Conservation (phyloP, 2,888 invertebrate genomes). For the Sylvicola fuscatus region DNA sequence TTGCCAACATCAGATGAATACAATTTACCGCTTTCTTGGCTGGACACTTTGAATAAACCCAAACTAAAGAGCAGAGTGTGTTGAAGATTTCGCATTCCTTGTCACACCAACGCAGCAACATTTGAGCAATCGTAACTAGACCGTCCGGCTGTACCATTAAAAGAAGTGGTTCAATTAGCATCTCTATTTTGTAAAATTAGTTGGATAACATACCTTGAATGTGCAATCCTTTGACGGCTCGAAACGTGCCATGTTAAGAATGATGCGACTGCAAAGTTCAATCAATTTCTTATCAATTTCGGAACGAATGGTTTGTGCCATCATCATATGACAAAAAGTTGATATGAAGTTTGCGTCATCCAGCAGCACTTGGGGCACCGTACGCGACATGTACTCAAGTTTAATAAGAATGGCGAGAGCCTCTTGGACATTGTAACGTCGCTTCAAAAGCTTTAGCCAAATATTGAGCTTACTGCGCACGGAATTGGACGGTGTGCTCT, state of each 20-base stretch:
- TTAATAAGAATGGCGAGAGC: conserved; percentile 15
- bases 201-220: conserved; percentile 29
- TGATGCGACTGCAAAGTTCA: conserved; percentile 27
- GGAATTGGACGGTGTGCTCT: conserved; percentile 13
- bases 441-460: conserved; percentile 18
- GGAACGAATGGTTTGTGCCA: conserved; percentile 26
- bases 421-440: conserved; percentile 17
- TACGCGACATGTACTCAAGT: conserved; percentile 20
- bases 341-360: conserved; percentile 21
- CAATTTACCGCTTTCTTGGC: conserved; percentile 17
- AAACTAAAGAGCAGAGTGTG: conserved; percentile 40
- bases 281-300: conserved; percentile 25
- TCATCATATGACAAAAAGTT: conserved; percentile 24
- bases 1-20: not conserved
- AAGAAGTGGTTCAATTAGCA: no score
- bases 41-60: conserved; percentile 33
- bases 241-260: conserved; percentile 46
- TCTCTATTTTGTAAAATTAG: no score
- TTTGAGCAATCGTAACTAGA: conserved; percentile 36
- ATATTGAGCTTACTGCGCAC: conserved; percentile 17
- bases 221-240: conserved; percentile 35
- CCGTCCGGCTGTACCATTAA: conserved; percentile 28
- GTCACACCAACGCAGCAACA: conserved; percentile 44
- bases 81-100: conserved; percentile 42
- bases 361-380: conserved; percentile 21